Evolutionary conservation across 2,888 invertebrate species (phyloP).

Genomic region (Agrotis clavis): DNA sequence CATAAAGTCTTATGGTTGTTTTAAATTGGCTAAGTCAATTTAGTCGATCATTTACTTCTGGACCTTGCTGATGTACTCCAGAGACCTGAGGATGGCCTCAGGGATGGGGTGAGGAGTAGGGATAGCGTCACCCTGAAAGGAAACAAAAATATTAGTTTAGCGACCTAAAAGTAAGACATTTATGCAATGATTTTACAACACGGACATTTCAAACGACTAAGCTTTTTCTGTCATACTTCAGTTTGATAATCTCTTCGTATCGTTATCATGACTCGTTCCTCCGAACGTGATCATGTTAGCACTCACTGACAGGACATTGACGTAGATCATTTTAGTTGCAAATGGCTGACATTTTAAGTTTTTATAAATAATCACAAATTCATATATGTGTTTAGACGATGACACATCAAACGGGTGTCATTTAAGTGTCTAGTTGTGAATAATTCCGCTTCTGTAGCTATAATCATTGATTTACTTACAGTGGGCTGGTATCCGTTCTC

Average conservation of each 20-base stretch:
- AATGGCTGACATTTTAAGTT: constrained; percentile 13
- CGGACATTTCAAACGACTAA: constrained; percentile 14
- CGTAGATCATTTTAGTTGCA: constrained; percentile 2
- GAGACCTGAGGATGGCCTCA: constrained; percentile 85
- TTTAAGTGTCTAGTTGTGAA: neutral
- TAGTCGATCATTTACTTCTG: constrained; percentile 57
- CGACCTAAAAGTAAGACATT: neutral
- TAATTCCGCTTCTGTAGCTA: neutral
- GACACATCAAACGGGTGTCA: neutral
- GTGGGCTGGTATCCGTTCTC: constrained; percentile 93
- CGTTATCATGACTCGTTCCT: constrained; percentile 8
- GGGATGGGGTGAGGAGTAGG: constrained; percentile 90
- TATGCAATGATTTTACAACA: constrained; percentile 11
- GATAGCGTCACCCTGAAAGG: constrained; percentile 82
- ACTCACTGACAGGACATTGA: neutral
- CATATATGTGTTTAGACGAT: constrained; percentile 11
- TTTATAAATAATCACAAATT: constrained; percentile 12
- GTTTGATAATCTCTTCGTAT: constrained; percentile 3
- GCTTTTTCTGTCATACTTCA: constrained; percentile 3
- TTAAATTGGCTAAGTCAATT: constrained; percentile 17
- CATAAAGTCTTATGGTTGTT: constrained; percentile 15
- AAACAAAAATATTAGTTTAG: constrained; percentile 23
- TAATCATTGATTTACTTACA: constrained; percentile 69
- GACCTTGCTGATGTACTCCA: constrained; percentile 76
- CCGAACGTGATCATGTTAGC: constrained; percentile 1